Evolutionary conservation across 2,113 vertebrate species (phyloP).

Genomic region (Sprattus sprattus): DNA sequence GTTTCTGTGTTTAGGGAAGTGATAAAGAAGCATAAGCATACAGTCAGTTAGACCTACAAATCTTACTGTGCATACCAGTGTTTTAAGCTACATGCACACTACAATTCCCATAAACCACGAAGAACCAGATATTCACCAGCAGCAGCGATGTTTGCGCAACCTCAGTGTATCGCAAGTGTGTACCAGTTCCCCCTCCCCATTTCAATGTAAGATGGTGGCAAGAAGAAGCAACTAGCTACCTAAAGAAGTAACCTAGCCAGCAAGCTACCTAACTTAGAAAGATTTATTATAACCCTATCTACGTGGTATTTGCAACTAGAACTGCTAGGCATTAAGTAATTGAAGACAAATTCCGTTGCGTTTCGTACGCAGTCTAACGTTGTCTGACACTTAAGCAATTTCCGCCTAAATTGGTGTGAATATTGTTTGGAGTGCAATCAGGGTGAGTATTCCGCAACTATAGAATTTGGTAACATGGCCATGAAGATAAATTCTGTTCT

Average conservation of each 20-base stretch:
- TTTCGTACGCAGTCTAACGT: neutral
- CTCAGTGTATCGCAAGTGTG: constrained; percentile 60
- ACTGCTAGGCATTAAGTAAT: neutral
- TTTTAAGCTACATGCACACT: constrained; percentile 41
- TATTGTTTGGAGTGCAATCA: constrained; percentile 72
- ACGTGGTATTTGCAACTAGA: neutral
- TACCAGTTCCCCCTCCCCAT: constrained; percentile 72
- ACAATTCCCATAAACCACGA: constrained; percentile 59
- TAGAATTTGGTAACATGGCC: neutral
- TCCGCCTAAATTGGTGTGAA: constrained; percentile 74
- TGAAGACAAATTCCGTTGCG: neutral
- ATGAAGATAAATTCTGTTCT: neutral
- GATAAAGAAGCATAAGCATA: neutral
- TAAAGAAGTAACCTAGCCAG: constrained; percentile 56
- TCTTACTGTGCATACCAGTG: neutral
- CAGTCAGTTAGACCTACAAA: neutral
- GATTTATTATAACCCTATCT: neutral
- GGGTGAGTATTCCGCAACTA: constrained; percentile 57
- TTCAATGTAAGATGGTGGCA: constrained; percentile 83
- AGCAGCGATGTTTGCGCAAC: constrained; percentile 56
- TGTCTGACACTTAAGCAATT: constrained; percentile 49
- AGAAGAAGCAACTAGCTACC: constrained; percentile 73
- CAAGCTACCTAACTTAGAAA: constrained; percentile 15
- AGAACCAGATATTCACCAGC: neutral
- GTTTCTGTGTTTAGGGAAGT: neutral